A percentile compares a stretch with the other conserved stretches of the same genome.
Evolutionary conservation across 2,888 invertebrate species (phyloP).

Genomic region (Andrena marginata): DNA sequence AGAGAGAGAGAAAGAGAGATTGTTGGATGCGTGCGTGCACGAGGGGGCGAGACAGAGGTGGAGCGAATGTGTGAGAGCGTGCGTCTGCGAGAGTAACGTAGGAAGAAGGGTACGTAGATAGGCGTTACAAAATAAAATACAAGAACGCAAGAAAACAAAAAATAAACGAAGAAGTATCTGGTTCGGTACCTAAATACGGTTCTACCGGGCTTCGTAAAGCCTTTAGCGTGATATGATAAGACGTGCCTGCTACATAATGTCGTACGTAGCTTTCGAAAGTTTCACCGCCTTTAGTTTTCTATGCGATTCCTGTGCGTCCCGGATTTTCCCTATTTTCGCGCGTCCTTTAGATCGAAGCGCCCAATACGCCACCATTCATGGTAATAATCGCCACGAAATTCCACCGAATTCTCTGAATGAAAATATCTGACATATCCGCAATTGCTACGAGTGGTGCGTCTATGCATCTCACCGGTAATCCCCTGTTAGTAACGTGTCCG

Average conservation of each 20-base stretch:
- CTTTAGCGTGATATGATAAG: constrained; percentile 84
- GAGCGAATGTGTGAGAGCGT: constrained; percentile 36
- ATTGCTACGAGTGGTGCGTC: background rate
- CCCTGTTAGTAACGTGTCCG: background rate
- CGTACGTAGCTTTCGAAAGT: constrained; percentile 75
- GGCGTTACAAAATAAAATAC: constrained; percentile 54
- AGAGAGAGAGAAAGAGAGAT: constrained; percentile 33
- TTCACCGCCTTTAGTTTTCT: constrained; percentile 82
- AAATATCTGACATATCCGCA: constrained; percentile 23
- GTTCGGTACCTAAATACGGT: constrained; percentile 70
- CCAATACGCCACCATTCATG: constrained; percentile 47
- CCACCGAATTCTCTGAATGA: background rate
- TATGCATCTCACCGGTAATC: background rate
- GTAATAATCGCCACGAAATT: constrained; percentile 51
- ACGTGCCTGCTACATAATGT: constrained; percentile 84
- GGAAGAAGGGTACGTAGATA: constrained; percentile 61
- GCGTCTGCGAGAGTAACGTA: constrained; percentile 31
- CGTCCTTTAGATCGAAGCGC: constrained; percentile 48
- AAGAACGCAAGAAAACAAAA: constrained; percentile 40
- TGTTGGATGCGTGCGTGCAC: constrained; percentile 27
- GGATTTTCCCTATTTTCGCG: constrained; percentile 66
- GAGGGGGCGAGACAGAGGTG: constrained; percentile 25
- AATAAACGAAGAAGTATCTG: constrained; percentile 55
- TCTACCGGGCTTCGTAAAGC: constrained; percentile 76
- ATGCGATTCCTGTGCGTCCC: constrained; percentile 66